Percentiles rank a stretch among this genome's conserved stretches.
phyloP scores from a whole-genome alignment of 2,113 vertebrate species.

The Psilopsiagon aymara region DNA sequence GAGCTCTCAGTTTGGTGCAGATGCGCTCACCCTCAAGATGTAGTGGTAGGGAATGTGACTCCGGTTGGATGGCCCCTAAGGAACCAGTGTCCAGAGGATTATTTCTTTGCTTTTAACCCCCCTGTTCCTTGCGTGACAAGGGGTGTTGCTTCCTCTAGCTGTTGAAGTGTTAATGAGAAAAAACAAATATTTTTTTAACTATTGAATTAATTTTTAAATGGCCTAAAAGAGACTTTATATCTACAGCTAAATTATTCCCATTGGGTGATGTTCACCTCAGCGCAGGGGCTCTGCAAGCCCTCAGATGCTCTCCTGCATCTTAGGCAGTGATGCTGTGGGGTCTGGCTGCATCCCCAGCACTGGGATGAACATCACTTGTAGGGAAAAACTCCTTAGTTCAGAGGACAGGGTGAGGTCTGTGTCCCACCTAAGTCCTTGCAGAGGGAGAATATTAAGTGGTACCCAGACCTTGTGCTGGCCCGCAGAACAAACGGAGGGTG shows the following conservation, averaged over 20 bases:
- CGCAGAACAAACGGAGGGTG: background rate
- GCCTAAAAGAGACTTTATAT: conserved; percentile 34
- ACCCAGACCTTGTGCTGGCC: background rate
- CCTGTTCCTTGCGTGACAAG: background rate
- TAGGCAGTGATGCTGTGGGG: background rate
- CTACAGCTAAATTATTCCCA: background rate
- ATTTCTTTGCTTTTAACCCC: background rate
- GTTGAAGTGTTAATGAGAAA: background rate
- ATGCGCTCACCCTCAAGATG: background rate
- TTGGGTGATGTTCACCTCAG: rapidly evolving
- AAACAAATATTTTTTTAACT: conserved; percentile 51
- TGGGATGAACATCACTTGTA: rapidly evolving
- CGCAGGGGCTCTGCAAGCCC: rapidly evolving
- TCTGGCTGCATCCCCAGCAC: background rate
- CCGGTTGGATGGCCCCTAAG: background rate
- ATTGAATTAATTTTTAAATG: conserved; percentile 40
- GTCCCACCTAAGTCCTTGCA: background rate
- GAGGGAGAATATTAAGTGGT: background rate
- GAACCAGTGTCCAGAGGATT: background rate
- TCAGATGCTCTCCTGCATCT: background rate
- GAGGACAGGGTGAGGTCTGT: background rate
- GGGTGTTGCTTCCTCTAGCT: conserved; percentile 5
- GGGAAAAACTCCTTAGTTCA: background rate
- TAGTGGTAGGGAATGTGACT: background rate
- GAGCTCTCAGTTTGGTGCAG: background rate